These are phyloP conservation scores for Calcarius lapponicus DNA, from an alignment of 2,797 vertebrate genomes.

Conservation along the genomic window DNA sequence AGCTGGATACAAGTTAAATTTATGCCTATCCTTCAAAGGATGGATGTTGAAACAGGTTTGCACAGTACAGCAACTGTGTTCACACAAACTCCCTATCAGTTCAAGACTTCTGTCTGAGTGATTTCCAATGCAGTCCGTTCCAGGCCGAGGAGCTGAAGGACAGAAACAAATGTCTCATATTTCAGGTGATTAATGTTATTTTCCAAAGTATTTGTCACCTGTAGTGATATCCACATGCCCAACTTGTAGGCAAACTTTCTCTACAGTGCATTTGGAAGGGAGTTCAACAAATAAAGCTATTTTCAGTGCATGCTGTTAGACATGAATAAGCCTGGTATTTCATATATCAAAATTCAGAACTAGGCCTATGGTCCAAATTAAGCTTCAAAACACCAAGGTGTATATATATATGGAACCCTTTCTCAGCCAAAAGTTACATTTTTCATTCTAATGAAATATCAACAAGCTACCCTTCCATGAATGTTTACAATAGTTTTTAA, in stretches of 20 bases:
- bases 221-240: not conserved
- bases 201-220: conserved; percentile 54
- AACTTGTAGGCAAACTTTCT: conserved; percentile 37
- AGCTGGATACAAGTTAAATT: conserved; percentile 12
- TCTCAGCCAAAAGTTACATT: not conserved
- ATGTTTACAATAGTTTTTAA: not conserved
- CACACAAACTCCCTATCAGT: not conserved
- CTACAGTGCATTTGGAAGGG: not conserved
- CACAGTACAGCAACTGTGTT: not conserved
- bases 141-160: conserved; percentile 50
- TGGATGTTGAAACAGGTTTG: not conserved
- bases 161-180: conserved; percentile 56
- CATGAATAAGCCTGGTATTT: conserved; percentile 1
- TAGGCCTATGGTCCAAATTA: not conserved
- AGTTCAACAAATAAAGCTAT: conserved; percentile 29
- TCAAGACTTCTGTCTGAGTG: conserved; percentile 32
- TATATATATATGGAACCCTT: not conserved
- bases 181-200: conserved; percentile 68
- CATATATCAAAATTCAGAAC: not conserved
- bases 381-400: not conserved
- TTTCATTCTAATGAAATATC: not conserved
- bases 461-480: not conserved
- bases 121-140: conserved; percentile 60
- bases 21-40: not conserved
- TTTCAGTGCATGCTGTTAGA: not conserved